phyloP scores from a whole-genome alignment of 2,113 vertebrate species.

The Xyliphius kryptos region DNA sequence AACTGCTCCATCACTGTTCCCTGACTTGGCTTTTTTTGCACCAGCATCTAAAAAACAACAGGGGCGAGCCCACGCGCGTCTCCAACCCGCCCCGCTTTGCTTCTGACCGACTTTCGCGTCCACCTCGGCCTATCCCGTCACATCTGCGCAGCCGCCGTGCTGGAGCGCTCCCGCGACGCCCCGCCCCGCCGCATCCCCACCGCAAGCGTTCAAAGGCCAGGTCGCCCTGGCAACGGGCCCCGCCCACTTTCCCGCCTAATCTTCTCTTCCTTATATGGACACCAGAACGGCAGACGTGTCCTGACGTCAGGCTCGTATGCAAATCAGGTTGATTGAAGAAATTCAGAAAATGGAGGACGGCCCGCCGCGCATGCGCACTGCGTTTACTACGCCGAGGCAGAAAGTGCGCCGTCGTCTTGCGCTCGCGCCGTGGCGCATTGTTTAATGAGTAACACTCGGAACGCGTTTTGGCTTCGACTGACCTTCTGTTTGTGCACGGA shows the following conservation, averaged over 20 bases:
- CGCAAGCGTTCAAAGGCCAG: slow-evolving; percentile 41
- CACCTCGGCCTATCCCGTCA: slow-evolving; percentile 1
- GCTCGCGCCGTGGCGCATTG: slow-evolving; percentile 35
- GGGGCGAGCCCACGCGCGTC: too few relatives aligned
- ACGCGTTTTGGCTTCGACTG: slow-evolving; percentile 11
- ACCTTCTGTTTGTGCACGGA: slow-evolving; percentile 6
- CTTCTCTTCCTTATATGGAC: slow-evolving; percentile 79
- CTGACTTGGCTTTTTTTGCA: background rate
- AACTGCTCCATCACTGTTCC: background rate
- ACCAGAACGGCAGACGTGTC: slow-evolving; percentile 66
- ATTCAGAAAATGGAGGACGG: slow-evolving; percentile 73
- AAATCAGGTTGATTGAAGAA: slow-evolving; percentile 74
- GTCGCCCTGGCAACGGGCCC: slow-evolving; percentile 64
- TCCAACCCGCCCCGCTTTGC: background rate
- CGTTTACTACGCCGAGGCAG: slow-evolving; percentile 50
- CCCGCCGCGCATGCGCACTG: slow-evolving; percentile 67
- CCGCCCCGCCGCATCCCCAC: slow-evolving; percentile 51
- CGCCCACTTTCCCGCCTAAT: slow-evolving; percentile 77
- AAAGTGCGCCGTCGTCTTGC: slow-evolving; percentile 41
- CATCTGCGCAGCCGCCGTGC: slow-evolving; percentile 27
- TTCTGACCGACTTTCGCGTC: background rate
- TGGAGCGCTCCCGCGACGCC: slow-evolving; percentile 38
- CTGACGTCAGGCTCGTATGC: slow-evolving; percentile 65
- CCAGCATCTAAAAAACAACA: too few relatives aligned
- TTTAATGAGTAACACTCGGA: slow-evolving; percentile 38